Percentiles rank a stretch among this genome's conserved stretches.
These are phyloP conservation scores for Cryptosula pallasiana DNA, from an alignment of 2,888 invertebrate species.

Conservation along the genomic window DNA sequence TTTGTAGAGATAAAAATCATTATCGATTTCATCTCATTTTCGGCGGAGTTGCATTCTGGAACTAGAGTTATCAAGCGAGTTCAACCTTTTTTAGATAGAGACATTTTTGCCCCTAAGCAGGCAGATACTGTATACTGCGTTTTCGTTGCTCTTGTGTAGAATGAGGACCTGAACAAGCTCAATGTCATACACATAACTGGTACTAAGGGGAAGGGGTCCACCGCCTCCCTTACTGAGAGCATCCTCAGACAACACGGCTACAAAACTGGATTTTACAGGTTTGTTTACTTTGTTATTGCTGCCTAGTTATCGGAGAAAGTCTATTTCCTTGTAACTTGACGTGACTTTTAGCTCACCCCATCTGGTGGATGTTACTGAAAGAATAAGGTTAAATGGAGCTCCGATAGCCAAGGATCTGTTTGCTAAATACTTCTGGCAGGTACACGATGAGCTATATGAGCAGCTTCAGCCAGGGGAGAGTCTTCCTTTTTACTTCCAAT, in stretches of 20 bases:
- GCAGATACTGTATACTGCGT: no score
- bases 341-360: slow-evolving; percentile 78
- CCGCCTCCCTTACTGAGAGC: slow-evolving; percentile 85
- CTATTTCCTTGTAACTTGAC: background rate
- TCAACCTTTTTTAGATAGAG: no score
- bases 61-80: no score
- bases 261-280: slow-evolving; percentile 80
- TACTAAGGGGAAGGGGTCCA: slow-evolving; percentile 93
- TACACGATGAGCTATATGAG: slow-evolving; percentile 60
- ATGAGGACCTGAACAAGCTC: slow-evolving; percentile 66
- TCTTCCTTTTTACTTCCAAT: slow-evolving; percentile 91
- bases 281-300: slow-evolving; percentile 15
- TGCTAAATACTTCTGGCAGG: slow-evolving; percentile 72
- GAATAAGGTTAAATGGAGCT: slow-evolving; percentile 79
- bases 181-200: slow-evolving; percentile 92
- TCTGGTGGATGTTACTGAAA: slow-evolving; percentile 80
- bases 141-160: no score
- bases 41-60: no score
- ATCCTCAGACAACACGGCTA: slow-evolving; percentile 77
- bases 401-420: slow-evolving; percentile 72
- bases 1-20: no score
- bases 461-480: slow-evolving; percentile 49
- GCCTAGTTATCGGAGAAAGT: background rate
- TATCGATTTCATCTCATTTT: no score
- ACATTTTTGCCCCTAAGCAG: no score